These are phyloP conservation scores for Ditylenchus weischeri DNA, from an alignment of 2,888 invertebrate genomes.

Conservation along the genomic window DNA sequence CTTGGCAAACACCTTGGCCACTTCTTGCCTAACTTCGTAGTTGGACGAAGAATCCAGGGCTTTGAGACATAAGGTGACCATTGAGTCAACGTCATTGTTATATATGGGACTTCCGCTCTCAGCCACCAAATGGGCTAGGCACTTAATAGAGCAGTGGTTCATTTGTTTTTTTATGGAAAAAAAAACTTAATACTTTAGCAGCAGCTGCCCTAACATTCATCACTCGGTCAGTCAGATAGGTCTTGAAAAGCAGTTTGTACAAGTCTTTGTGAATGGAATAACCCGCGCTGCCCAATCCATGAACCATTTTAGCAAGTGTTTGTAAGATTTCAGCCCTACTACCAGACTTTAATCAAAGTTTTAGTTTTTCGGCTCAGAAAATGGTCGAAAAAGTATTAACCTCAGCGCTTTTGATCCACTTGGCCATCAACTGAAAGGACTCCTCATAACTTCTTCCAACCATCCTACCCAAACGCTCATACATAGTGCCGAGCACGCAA, in stretches of 20 bases:
- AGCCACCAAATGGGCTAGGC: constrained; percentile 81
- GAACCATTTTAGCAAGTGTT: constrained; percentile 84
- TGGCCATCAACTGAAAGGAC: constrained; percentile 84
- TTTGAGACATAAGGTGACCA: constrained; percentile 51
- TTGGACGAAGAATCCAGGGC: constrained; percentile 86
- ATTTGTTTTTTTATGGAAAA: neutral
- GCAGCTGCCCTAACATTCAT: constrained; percentile 89
- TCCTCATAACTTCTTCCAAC: constrained; percentile 98
- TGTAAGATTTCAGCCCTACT: constrained; percentile 93
- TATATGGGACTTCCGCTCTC: constrained; percentile 61
- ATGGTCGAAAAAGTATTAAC: constrained; percentile 33
- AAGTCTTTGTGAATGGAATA: constrained; percentile 38
- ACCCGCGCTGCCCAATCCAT: constrained; percentile 75
- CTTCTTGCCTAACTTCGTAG: constrained; percentile 84
- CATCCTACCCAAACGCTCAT: constrained; percentile 94
- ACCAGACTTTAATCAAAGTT: constrained; percentile 69
- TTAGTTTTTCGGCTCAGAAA: neutral
- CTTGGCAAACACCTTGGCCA: constrained; percentile 82
- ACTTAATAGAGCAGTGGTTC: constrained; percentile 62
- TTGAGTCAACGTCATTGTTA: constrained; percentile 58
- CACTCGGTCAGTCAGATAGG: constrained; percentile 83
- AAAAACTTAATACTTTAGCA: constrained; percentile 67
- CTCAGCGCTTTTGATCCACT: constrained; percentile 85
- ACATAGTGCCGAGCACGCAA: constrained; percentile 88
- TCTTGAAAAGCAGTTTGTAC: constrained; percentile 72